phyloP scores from a whole-genome alignment of 2,888 invertebrate species.

The Drosophila fulvimacula region DNA sequence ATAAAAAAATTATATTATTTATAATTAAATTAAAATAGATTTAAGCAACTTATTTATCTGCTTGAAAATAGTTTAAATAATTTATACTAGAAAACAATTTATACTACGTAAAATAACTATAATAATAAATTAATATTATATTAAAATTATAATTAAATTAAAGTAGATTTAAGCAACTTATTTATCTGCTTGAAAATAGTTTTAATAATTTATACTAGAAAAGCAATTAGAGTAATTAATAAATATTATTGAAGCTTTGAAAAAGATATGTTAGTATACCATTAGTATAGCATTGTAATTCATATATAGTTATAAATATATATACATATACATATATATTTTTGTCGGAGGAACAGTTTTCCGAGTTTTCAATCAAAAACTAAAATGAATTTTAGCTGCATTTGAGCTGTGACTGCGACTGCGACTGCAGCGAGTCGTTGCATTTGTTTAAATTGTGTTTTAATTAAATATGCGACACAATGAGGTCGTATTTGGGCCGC shows the following conservation, averaged over 20 bases:
- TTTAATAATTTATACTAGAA: background rate
- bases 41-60: too few species aligned
- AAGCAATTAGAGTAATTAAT: too few species aligned
- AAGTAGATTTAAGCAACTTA: too few species aligned
- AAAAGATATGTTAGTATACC: background rate
- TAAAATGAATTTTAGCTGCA: conserved; percentile 9
- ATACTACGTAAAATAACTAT: too few species aligned
- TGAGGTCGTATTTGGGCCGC: conserved; percentile 24
- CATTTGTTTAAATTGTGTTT: conserved; percentile 38
- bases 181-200: background rate
- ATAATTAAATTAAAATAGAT: too few species aligned
- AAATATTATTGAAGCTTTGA: background rate
- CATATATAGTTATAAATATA: too few species aligned
- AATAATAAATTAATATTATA: too few species aligned
- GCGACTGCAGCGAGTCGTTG: conserved; percentile 5
- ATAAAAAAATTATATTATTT: too few species aligned
- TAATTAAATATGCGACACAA: conserved; percentile 47
- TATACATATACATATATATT: background rate
- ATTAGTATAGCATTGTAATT: too few species aligned
- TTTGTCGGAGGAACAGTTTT: too few species aligned
- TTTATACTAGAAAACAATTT: background rate
- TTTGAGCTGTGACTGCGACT: conserved; percentile 4
- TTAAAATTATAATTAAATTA: too few species aligned
- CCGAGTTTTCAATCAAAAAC: background rate
- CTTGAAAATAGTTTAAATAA: background rate